Conservation (phyloP, 2,797 vertebrate species). For the Scolopax rusticola region DNA sequence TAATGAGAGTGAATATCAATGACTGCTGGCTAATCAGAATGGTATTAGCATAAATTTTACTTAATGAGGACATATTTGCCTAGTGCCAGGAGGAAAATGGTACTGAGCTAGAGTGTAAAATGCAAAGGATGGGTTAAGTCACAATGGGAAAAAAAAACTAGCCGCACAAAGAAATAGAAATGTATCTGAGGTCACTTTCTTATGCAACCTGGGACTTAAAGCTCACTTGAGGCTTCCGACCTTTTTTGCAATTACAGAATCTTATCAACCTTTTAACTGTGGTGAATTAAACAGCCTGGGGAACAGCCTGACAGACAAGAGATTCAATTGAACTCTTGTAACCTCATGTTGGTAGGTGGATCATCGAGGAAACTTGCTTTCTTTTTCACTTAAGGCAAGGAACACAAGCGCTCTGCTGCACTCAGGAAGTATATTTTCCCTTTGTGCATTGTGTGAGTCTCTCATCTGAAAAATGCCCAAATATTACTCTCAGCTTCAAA, state of each 20-base stretch:
- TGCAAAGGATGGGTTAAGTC: not conserved
- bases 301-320: constrained; percentile 37
- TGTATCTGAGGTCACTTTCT: not conserved
- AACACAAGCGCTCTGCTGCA: not conserved
- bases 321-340: constrained; percentile 36
- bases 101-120: constrained; percentile 8
- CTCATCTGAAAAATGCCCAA: not conserved
- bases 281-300: constrained; percentile 59
- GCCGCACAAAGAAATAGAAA: constrained; percentile 26
- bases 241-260: constrained; percentile 23
- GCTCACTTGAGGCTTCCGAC: constrained; percentile 16
- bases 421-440: not conserved
- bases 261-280: constrained; percentile 39
- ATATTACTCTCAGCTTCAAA: not conserved
- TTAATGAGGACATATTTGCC: constrained; percentile 53
- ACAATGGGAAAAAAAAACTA: not conserved
- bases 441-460: not conserved
- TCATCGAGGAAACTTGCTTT: not conserved
- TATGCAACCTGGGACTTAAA: not conserved
- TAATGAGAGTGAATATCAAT: constrained; percentile 69
- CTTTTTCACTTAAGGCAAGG: not conserved
- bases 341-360: constrained; percentile 11
- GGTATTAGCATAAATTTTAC: constrained; percentile 69
- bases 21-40: constrained; percentile 68
- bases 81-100: constrained; percentile 25